phyloP scores from a whole-genome alignment of 1,140 invertebrate genomes.

The Apis cerana region DNA sequence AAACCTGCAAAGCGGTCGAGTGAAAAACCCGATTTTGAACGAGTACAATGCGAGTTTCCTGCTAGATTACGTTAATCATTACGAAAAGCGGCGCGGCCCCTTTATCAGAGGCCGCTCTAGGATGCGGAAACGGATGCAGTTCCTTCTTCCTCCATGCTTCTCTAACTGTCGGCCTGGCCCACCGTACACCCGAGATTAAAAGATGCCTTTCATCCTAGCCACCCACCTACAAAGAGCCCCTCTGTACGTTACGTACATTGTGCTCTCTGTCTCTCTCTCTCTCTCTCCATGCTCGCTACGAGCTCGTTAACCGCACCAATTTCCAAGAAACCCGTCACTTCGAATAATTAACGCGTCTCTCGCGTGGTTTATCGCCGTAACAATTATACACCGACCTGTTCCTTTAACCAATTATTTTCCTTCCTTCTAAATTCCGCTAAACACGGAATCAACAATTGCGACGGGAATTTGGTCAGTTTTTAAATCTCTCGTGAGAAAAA shows the following conservation, averaged over 20 bases:
- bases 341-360: slow-evolving; percentile 20
- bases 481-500: not conserved
- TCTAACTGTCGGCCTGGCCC: slow-evolving; percentile 14
- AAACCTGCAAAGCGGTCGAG: not conserved
- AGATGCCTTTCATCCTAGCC: slow-evolving; percentile 57
- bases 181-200: slow-evolving; percentile 40
- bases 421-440: not conserved
- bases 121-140: slow-evolving; percentile 51
- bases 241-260: slow-evolving; percentile 36
- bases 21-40: not conserved
- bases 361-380: slow-evolving; percentile 17
- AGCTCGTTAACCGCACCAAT: slow-evolving; percentile 26
- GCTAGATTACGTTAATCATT: slow-evolving; percentile 51
- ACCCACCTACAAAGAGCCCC: slow-evolving; percentile 26
- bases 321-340: slow-evolving; percentile 20
- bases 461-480: not conserved
- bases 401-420: not conserved
- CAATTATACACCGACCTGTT: not conserved
- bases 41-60: slow-evolving; percentile 32
- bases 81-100: not conserved
- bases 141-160: slow-evolving; percentile 34
- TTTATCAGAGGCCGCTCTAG: slow-evolving; percentile 25
- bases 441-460: not conserved
- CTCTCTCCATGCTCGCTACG: not conserved
- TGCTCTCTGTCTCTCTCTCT: not conserved